Evolutionary conservation across 2,113 vertebrate genomes (phyloP), one percentile per base, ranked within the genome.

Genomic region (Ochotona princeps): DNA sequence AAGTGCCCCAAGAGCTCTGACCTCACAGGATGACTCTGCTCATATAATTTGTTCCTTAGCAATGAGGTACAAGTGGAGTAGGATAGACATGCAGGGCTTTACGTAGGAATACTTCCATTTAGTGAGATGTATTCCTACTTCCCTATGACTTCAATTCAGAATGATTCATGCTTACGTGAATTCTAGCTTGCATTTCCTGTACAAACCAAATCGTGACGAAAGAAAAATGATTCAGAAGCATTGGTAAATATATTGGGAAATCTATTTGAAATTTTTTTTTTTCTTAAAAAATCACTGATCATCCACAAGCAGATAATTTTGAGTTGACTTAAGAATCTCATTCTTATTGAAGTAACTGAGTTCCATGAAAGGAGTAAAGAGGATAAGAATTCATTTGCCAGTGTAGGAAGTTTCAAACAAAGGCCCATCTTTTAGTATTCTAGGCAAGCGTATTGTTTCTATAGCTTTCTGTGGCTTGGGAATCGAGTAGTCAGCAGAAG

Each of bases 231-330:
- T 44, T 54, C 23, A 60, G 70, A 94, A 87, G 38, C 14, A 67
- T 7, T 79, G 78, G 51, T 12, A 21, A 47, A 67, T 32, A 66
- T 30, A 49, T 51, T 30, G 65, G 82, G 83, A 90, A 54, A 66
- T 30, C 5, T 80, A 10, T 35, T 83, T 61, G n/a, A 2, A 12
- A n/a, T n/a, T n/a, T n/a, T 54, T 88, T 44, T 44, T 44, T 44
- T 44, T 44, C 38, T 44, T 44, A 44, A 44, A 44, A 44, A 44
- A 44, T 44, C 38, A 44, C 38, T 44, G 38, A 44, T 44, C 38
- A 44, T 63, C 35, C 44, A 70, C 60, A 74, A 32, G 74, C 69
- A 23, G 67, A 51, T 80, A 67, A 73, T 85, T 94, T 83, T 90
- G 65, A 96, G 44, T 30, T 88, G 8, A 1, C 13, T 38, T 93